Conservation (phyloP, 2,888 invertebrate species). For the Serrognathus titanus region DNA sequence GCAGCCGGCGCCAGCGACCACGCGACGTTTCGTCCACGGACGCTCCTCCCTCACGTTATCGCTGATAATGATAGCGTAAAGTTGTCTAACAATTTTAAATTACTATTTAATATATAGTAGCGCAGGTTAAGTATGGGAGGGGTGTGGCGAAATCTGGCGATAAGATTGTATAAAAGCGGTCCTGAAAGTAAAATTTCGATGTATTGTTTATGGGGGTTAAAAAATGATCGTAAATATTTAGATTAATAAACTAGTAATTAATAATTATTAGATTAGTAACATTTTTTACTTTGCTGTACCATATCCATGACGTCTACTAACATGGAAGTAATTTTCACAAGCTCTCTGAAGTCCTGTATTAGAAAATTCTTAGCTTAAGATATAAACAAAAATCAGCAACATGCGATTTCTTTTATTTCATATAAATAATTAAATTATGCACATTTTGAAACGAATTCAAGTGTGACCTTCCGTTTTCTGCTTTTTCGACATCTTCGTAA, state of each 20-base stretch:
- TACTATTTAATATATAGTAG: slow-evolving; percentile 6
- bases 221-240: too few relatives aligned
- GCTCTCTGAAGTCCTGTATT: too few relatives aligned
- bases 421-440: background rate
- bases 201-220: too few relatives aligned
- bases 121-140: background rate
- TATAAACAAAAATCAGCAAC: too few relatives aligned
- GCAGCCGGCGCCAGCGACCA: background rate
- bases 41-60: background rate
- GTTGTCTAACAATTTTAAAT: slow-evolving; percentile 7
- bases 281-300: too few relatives aligned
- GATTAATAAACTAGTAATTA: too few relatives aligned
- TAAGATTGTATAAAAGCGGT: slow-evolving; percentile 7
- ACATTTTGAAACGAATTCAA: background rate
- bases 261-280: too few relatives aligned
- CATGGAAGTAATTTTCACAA: too few relatives aligned
- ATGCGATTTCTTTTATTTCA: background rate
- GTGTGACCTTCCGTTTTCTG: too few relatives aligned
- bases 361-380: too few relatives aligned
- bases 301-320: too few relatives aligned
- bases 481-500: background rate
- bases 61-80: background rate
- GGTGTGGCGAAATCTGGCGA: background rate
- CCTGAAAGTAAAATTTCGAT: slow-evolving; percentile 1
- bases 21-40: background rate